Evolutionary conservation across 2,113 vertebrate species (phyloP).

Genomic region (Pterophyllum scalare): DNA sequence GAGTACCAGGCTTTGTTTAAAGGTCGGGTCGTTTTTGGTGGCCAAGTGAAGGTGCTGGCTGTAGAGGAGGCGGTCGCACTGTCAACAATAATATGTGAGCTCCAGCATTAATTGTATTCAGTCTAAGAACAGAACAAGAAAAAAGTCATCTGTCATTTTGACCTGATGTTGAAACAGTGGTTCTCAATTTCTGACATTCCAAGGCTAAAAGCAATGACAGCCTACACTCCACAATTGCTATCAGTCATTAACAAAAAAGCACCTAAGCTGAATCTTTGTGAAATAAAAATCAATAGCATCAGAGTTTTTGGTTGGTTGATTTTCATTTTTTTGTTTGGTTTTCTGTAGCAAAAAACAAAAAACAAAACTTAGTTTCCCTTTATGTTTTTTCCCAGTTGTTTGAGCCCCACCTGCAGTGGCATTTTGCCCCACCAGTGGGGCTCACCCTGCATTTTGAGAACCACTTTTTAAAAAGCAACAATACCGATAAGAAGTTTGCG

Average conservation of each 20-base stretch:
- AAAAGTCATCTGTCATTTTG: conserved; percentile 3
- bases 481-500: background rate
- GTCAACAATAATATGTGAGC: conserved; percentile 37
- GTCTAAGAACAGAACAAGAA: background rate
- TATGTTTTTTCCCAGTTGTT: no score
- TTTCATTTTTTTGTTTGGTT: background rate
- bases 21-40: conserved; percentile 60
- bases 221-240: background rate
- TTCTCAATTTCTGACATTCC: background rate
- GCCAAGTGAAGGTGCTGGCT: conserved; percentile 32
- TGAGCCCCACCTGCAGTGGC: no score
- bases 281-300: background rate
- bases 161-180: conserved; percentile 9
- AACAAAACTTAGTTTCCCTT: background rate
- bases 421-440: background rate
- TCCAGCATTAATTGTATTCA: conserved; percentile 23
- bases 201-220: background rate
- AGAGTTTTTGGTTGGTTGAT: background rate
- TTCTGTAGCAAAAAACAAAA: accelerated
- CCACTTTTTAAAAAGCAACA: background rate
- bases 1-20: conserved; percentile 66
- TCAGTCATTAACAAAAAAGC: background rate
- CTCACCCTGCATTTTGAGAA: background rate
- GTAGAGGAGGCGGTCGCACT: conserved; percentile 22
- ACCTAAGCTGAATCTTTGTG: background rate